Evolutionary conservation across 2,797 vertebrate genomes (phyloP).

Genomic region (Staurois parvus): DNA sequence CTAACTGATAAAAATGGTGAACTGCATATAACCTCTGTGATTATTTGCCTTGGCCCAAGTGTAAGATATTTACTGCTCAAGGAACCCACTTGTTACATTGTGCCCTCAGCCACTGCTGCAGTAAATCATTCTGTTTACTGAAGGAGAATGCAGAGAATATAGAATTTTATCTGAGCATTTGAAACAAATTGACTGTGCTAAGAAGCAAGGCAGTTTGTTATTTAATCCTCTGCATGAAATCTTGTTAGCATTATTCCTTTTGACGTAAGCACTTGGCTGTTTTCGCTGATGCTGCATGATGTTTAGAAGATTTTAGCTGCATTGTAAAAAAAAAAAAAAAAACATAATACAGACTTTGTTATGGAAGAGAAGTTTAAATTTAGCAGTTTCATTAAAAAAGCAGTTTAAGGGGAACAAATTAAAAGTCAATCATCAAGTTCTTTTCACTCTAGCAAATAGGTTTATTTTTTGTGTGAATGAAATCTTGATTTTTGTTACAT

Average conservation of each 20-base stretch:
- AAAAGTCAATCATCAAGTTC: no score
- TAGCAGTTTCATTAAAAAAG: no score
- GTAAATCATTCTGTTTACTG: background rate
- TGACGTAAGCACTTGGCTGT: background rate
- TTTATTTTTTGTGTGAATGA: no score
- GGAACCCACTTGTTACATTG: background rate
- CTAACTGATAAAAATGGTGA: no score
- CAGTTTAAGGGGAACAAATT: no score
- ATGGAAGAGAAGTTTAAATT: no score
- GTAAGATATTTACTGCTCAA: no score
- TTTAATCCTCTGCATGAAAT: constrained; percentile 8
- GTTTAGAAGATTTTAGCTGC: background rate
- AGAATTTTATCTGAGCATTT: background rate
- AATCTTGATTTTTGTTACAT: no score
- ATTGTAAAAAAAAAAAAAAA: background rate
- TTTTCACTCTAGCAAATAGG: no score
- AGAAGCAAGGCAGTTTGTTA: constrained; percentile 12
- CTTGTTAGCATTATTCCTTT: background rate
- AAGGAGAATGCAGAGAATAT: constrained; percentile 6
- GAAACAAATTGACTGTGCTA: constrained; percentile 20
- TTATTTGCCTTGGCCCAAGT: background rate
- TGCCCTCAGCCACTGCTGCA: background rate
- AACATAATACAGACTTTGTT: background rate
- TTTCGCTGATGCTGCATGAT: constrained; percentile 1
- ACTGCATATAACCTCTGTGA: no score